phyloP scores from a whole-genome alignment of 1,140 invertebrate species.

The Papilio xuthus region DNA sequence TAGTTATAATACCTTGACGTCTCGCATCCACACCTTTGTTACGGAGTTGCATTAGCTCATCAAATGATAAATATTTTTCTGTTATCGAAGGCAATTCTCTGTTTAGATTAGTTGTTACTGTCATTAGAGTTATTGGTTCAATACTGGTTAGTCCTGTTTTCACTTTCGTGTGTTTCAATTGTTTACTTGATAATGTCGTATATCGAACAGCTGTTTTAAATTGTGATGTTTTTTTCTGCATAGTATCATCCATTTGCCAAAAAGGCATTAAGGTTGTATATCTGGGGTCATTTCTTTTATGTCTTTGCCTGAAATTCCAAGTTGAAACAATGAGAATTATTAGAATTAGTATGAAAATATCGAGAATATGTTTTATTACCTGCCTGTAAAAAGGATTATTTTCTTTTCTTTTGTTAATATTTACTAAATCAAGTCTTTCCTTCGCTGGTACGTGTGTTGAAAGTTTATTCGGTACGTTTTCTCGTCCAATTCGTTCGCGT shows the following conservation, averaged over 20 bases:
- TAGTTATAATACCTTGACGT: conserved; percentile 44
- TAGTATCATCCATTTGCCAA: conserved; percentile 64
- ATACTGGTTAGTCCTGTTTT: conserved; percentile 42
- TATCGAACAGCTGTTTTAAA: conserved; percentile 60
- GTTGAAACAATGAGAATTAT: conserved; percentile 40
- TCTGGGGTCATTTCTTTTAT: conserved; percentile 51
- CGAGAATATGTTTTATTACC: conserved; percentile 46
- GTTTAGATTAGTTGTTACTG: conserved; percentile 56
- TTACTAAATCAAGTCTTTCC: background rate
- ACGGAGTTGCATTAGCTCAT: conserved; percentile 71
- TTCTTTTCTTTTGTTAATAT: conserved; percentile 36
- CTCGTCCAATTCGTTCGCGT: background rate
- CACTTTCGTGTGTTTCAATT: conserved; percentile 42
- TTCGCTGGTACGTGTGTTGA: background rate
- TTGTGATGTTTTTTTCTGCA: conserved; percentile 46
- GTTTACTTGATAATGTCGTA: conserved; percentile 65
- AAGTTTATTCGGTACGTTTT: conserved; percentile 26
- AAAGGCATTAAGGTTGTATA: conserved; percentile 59
- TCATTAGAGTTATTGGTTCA: conserved; percentile 51
- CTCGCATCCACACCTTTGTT: conserved; percentile 49
- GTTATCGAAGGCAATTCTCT: conserved; percentile 47
- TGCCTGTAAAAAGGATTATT: conserved; percentile 47
- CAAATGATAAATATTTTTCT: conserved; percentile 77
- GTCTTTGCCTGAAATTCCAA: conserved; percentile 53
- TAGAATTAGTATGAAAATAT: conserved; percentile 30